phyloP scores from a whole-genome alignment of 2,888 invertebrate species.

The Callyntrura sp. region DNA sequence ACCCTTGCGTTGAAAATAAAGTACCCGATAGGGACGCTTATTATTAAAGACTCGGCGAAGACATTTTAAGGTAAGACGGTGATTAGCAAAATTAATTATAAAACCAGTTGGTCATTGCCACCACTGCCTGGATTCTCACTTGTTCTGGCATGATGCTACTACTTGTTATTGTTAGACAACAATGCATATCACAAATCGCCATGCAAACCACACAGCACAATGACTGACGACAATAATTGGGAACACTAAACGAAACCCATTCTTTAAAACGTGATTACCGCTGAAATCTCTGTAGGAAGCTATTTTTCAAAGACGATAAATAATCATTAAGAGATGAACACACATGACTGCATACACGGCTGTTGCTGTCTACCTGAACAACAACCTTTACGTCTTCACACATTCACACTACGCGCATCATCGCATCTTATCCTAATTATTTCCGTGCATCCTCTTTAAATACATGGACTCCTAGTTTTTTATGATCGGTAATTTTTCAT shows the following conservation, averaged over 20 bases:
- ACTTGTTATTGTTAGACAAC: not conserved
- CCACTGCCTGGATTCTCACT: not conserved
- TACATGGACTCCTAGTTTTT: constrained; percentile 44
- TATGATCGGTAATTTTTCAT: constrained; percentile 32
- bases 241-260: constrained; percentile 12
- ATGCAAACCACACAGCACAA: constrained; percentile 5
- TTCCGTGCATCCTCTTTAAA: constrained; percentile 33
- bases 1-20: too few relatives aligned
- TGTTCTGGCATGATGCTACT: not conserved
- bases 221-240: constrained; percentile 17
- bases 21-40: too few relatives aligned
- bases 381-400: constrained; percentile 22
- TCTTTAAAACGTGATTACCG: constrained; percentile 14
- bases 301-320: constrained; percentile 52
- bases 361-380: not conserved
- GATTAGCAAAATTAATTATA: constrained; percentile 15
- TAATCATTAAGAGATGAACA: constrained; percentile 47
- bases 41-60: too few relatives aligned
- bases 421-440: constrained; percentile 42
- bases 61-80: not conserved
- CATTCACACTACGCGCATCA: constrained; percentile 14
- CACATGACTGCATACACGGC: constrained; percentile 21
- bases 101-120: not conserved
- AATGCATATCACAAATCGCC: not conserved
- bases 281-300: constrained; percentile 20